Percentiles rank a stretch among this genome's conserved stretches.
Evolutionary conservation across 2,113 vertebrate genomes (phyloP).

Genomic region (Lonchura striata): DNA sequence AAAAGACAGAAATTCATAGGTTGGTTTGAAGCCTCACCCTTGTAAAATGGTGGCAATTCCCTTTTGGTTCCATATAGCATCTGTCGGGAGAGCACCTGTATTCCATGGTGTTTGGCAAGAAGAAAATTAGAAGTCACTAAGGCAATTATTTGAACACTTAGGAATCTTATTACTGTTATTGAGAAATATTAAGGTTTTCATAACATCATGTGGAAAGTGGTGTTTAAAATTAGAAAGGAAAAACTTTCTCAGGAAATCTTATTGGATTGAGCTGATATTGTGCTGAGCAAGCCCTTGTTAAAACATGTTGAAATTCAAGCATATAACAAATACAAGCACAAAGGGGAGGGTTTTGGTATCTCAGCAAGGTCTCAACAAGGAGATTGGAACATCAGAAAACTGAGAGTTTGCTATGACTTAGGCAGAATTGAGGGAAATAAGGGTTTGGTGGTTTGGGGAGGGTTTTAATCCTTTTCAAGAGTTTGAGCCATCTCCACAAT

Average conservation of each 20-base stretch:
- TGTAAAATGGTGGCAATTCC: background rate
- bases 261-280: background rate
- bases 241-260: background rate
- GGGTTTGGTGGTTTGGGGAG: background rate
- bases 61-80: background rate
- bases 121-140: background rate
- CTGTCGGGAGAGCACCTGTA: background rate
- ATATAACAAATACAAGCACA: background rate
- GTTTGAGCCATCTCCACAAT: background rate
- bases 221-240: background rate
- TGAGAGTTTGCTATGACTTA: background rate
- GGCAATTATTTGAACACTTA: background rate
- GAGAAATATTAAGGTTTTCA: background rate
- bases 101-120: background rate
- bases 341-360: background rate
- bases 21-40: background rate
- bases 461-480: background rate
- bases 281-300: background rate
- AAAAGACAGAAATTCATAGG: background rate
- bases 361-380: background rate
- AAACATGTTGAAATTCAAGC: background rate
- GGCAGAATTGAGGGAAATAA: background rate
- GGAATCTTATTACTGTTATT: background rate
- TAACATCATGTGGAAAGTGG: background rate
- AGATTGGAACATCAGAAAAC: background rate